These are phyloP conservation scores for Microcebus murinus DNA, from an alignment of 2,113 vertebrate species.

Conservation along the genomic window DNA sequence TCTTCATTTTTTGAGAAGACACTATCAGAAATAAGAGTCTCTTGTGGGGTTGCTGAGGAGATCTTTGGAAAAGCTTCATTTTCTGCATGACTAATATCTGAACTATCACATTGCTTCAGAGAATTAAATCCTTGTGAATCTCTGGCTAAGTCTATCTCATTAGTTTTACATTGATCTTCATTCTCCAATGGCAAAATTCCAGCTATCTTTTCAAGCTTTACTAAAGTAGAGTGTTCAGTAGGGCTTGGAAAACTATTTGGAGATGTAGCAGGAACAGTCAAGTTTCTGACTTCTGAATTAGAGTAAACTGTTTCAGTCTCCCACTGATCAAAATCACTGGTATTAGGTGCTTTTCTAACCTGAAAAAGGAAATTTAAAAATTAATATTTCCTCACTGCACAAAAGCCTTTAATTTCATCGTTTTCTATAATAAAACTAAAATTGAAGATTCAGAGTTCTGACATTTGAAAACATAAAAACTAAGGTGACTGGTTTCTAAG, in stretches of 20 bases:
- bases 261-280: constrained; percentile 77
- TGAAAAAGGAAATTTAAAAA: constrained; percentile 79
- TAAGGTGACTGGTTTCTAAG: background rate
- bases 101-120: constrained; percentile 61
- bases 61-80: background rate
- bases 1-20: constrained; percentile 64
- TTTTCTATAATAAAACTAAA: constrained; percentile 53
- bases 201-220: constrained; percentile 65
- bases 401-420: constrained; percentile 43
- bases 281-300: constrained; percentile 76
- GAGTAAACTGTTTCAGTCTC: constrained; percentile 69
- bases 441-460: constrained; percentile 19
- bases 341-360: constrained; percentile 81
- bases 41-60: background rate
- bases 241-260: constrained; percentile 67
- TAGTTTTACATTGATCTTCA: constrained; percentile 18
- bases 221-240: background rate
- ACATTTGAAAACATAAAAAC: constrained; percentile 57
- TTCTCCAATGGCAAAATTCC: constrained; percentile 51
- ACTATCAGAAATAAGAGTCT: background rate
- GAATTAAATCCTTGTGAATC: constrained; percentile 55
- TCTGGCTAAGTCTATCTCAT: constrained; percentile 17
- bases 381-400: background rate
- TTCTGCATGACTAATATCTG: background rate
- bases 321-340: constrained; percentile 63